Evolutionary conservation across 2,888 invertebrate species (phyloP).

Genomic region (Helicoverpa assulta): DNA sequence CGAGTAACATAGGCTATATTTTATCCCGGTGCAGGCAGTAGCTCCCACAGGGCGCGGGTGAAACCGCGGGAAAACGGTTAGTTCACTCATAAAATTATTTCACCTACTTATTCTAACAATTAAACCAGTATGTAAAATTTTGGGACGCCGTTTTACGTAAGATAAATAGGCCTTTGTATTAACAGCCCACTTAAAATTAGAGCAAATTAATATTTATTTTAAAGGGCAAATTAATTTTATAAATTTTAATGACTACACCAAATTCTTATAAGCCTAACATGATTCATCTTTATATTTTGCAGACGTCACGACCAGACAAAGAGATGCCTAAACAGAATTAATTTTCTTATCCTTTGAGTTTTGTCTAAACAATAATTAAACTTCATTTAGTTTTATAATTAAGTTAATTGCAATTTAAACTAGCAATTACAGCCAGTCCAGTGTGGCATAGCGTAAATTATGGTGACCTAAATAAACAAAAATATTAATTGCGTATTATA

Average conservation of each 20-base stretch:
- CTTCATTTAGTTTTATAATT: slow-evolving; percentile 48
- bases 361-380: slow-evolving; percentile 30
- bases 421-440: slow-evolving; percentile 58
- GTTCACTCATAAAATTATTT: slow-evolving; percentile 8
- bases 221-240: slow-evolving; percentile 10
- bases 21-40: too few species aligned
- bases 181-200: slow-evolving; percentile 9
- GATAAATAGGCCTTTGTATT: slow-evolving; percentile 22
- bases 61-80: too few species aligned
- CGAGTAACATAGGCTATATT: too few species aligned
- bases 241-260: slow-evolving; percentile 17
- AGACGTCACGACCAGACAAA: slow-evolving; percentile 26
- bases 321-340: slow-evolving; percentile 16
- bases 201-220: slow-evolving; percentile 21
- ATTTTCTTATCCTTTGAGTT: slow-evolving; percentile 33
- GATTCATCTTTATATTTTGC: slow-evolving; percentile 24
- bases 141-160: not conserved
- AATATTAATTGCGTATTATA: slow-evolving; percentile 81
- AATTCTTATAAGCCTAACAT: slow-evolving; percentile 25
- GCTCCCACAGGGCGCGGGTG: too few species aligned
- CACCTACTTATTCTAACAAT: not conserved
- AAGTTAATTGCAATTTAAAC: slow-evolving; percentile 59
- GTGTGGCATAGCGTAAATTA: slow-evolving; percentile 63
- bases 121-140: slow-evolving; percentile 20
- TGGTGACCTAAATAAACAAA: slow-evolving; percentile 82